phyloP scores from a whole-genome alignment of 2,113 vertebrate genomes.

The Bostrychus sinensis region DNA sequence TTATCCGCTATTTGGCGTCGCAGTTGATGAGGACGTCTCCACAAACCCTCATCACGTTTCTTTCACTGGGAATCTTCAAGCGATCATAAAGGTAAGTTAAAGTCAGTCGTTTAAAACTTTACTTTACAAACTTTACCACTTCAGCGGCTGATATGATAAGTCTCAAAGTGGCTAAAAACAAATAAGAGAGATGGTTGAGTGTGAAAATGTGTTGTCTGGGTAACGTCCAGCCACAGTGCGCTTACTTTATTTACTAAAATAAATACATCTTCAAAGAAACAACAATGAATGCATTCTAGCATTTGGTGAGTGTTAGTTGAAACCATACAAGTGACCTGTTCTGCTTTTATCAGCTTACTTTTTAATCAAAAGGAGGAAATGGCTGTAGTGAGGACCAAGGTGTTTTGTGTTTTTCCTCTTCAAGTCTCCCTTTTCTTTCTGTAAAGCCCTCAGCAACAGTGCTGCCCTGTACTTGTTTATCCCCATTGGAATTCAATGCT shows the following conservation, averaged over 20 bases:
- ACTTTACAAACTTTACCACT: slow-evolving; percentile 13
- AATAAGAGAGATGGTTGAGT: neutral
- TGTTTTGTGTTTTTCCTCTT: neutral
- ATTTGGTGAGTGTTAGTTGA: neutral
- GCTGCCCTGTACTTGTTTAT: slow-evolving; percentile 35
- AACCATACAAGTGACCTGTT: neutral
- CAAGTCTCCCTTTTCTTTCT: neutral
- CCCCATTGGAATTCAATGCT: slow-evolving; percentile 36
- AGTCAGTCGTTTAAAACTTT: neutral
- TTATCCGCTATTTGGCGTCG: slow-evolving; percentile 30
- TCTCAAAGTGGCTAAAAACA: neutral
- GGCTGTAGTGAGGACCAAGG: neutral
- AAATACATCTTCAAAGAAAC: neutral
- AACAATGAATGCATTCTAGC: neutral
- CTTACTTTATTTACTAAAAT: neutral
- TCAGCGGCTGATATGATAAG: neutral
- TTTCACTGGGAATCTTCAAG: neutral
- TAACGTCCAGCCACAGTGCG: slow-evolving; percentile 6
- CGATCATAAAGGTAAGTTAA: slow-evolving; percentile 24
- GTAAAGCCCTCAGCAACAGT: neutral
- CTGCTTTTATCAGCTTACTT: slow-evolving; percentile 10
- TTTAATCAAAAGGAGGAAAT: neutral
- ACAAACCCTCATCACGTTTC: neutral
- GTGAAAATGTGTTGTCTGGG: neutral
- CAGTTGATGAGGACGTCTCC: neutral